phyloP scores from a whole-genome alignment of 1,140 invertebrate genomes.

The Sitobion miscanthi region DNA sequence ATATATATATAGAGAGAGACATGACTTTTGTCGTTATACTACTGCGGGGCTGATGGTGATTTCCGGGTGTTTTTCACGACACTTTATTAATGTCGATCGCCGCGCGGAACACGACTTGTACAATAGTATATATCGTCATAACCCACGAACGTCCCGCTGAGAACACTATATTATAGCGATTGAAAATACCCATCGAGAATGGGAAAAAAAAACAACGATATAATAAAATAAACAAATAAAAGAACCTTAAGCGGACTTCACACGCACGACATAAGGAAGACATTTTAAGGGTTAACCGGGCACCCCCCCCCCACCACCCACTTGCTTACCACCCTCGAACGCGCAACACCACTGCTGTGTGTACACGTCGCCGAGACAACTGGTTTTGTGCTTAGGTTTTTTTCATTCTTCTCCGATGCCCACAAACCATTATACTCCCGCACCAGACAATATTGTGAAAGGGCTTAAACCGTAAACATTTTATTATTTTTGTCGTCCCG shows the following conservation, averaged over 20 bases:
- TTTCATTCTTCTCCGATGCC: not conserved
- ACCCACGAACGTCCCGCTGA: not conserved
- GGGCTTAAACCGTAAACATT: slow-evolving; percentile 17
- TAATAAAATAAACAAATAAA: slow-evolving; percentile 21
- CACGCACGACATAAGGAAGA: slow-evolving; percentile 19
- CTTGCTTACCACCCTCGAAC: too few relatives aligned
- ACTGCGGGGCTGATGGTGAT: not conserved
- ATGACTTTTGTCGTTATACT: not conserved
- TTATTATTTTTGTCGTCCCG: slow-evolving; percentile 12
- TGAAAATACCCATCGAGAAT: not conserved
- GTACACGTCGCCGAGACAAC: not conserved
- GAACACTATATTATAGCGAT: not conserved
- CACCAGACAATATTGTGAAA: slow-evolving; percentile 39
- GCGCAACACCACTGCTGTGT: too few relatives aligned
- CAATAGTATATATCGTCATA: not conserved
- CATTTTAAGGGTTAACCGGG: slow-evolving; percentile 24
- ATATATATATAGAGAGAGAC: not conserved
- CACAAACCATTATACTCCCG: not conserved
- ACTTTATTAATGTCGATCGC: not conserved
- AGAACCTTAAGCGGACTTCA: slow-evolving; percentile 31
- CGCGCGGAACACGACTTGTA: not conserved
- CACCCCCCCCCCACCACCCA: not conserved
- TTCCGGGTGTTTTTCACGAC: not conserved
- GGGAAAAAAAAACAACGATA: not conserved
- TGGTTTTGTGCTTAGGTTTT: slow-evolving; percentile 18